phyloP scores from a whole-genome alignment of 1,140 invertebrate genomes.

The Ostrea denselamellosa region DNA sequence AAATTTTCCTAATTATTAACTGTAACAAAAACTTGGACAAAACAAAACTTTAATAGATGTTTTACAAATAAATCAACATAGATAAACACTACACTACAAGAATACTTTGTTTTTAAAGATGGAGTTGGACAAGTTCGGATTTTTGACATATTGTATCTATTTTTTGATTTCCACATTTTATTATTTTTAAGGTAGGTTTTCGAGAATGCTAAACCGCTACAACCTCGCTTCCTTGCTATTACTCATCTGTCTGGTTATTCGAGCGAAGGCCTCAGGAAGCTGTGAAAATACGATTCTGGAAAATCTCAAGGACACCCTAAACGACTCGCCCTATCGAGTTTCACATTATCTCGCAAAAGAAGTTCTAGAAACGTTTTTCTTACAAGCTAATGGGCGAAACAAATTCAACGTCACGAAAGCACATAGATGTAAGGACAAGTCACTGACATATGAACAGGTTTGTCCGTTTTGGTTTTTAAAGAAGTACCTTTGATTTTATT shows the following conservation, averaged over 20 bases:
- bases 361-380: not conserved
- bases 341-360: not conserved
- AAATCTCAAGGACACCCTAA: not conserved
- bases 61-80: too few relatives aligned
- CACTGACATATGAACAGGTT: not conserved
- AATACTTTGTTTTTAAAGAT: too few relatives aligned
- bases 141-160: too few relatives aligned
- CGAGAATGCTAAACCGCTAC: too few relatives aligned
- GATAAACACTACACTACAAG: too few relatives aligned
- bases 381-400: not conserved
- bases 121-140: too few relatives aligned
- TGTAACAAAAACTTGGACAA: too few relatives aligned
- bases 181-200: too few relatives aligned
- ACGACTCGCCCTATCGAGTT: not conserved
- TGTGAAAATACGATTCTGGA: slow-evolving; percentile 18
- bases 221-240: not conserved
- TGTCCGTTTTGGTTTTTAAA: not conserved
- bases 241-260: not conserved
- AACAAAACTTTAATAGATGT: too few relatives aligned
- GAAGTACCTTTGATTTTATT: not conserved
- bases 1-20: too few relatives aligned
- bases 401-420: not conserved
- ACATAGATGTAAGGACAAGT: not conserved
- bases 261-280: not conserved
- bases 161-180: too few relatives aligned